Base-by-base conservation (phyloP, 2,113 vertebrate species). In the Lagenorhynchus albirostris region DNA sequence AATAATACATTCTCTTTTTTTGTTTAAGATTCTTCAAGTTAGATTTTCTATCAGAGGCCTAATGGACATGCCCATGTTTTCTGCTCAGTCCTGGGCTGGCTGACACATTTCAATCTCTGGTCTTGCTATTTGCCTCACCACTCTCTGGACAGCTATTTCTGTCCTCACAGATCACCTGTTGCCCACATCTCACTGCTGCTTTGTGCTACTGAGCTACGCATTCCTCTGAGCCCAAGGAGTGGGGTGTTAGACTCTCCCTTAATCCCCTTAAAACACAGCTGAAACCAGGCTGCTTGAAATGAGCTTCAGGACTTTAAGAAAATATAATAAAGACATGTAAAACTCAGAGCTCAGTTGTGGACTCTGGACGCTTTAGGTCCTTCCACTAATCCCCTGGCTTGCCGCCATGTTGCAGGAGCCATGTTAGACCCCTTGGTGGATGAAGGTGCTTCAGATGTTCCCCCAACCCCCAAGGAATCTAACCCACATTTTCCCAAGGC, bases 261-360 rank as follows among this genome's bases (percentile, higher is more conserved):
- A 92, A 96, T 85, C 77, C 77, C 65, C 65, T 15, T 77, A 10
- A 65, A 31, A 26, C 71, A 91, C 88, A 91, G 84, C 76, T 96
- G 96, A 81, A 33, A 23, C 23, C 9, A 60, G 17, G 9, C 63
- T 53, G 3, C 41, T 73, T 65, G 65, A 68, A 83, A 76, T 41
- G 36, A 92, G 58, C 29, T 21, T 21, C 38, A 13, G 38, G 31
- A 84, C 36, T 84, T 65, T 31, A 63, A 65, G 29, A 77, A 77
- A 65, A 23, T 81, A 18, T 18, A 58, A 38, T 62, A 38, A 80
- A 94, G 77, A n/a, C 18, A 23, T 47, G 33, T 38, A 21, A 58
- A 81, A 33, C 17, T 29, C 55, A 44, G 76, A 26, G 38, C 5
- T 29, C 33, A 79, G 36, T 2, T 74, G 8, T 25, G 7, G 68